Conservation (phyloP, 2,888 invertebrate species). For the Pandemis cinnamomeana region DNA sequence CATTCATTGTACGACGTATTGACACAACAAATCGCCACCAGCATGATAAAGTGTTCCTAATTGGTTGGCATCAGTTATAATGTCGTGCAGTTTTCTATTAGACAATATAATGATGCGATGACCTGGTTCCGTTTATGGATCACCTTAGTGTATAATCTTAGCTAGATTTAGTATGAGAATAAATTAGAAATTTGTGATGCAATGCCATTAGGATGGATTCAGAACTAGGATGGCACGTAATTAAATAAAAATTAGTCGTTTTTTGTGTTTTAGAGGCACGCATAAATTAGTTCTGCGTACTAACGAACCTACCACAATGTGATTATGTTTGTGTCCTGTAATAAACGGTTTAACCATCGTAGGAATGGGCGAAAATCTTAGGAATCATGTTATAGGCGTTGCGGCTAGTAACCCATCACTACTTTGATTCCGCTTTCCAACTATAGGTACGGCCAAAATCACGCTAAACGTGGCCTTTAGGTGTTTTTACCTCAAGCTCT, state of each 20-base stretch:
- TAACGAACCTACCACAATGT: neutral
- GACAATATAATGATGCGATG: neutral
- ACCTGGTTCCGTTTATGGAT: conserved; percentile 9
- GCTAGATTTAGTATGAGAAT: neutral
- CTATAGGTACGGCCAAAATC: too few species aligned
- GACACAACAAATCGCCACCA: conserved; percentile 45
- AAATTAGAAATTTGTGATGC: conserved; percentile 18
- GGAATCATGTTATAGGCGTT: too few species aligned
- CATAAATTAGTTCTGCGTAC: neutral
- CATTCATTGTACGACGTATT: conserved; percentile 58
- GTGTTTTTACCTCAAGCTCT: too few species aligned
- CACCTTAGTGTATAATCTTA: neutral
- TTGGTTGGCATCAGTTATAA: conserved; percentile 37
- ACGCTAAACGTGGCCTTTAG: too few species aligned
- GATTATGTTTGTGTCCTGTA: neutral
- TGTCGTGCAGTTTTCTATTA: conserved; percentile 6
- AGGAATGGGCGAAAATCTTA: too few species aligned
- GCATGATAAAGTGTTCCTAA: conserved; percentile 52
- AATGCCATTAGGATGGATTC: neutral
- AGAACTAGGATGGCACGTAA: neutral
- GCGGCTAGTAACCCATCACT: too few species aligned
- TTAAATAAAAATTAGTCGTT: neutral
- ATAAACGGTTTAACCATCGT: too few species aligned
- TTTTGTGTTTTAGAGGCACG: neutral
- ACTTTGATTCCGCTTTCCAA: too few species aligned